Base-by-base conservation (phyloP, 37 sponge, comb jelly and placozoan genomes). In the Geodia barretti region DNA sequence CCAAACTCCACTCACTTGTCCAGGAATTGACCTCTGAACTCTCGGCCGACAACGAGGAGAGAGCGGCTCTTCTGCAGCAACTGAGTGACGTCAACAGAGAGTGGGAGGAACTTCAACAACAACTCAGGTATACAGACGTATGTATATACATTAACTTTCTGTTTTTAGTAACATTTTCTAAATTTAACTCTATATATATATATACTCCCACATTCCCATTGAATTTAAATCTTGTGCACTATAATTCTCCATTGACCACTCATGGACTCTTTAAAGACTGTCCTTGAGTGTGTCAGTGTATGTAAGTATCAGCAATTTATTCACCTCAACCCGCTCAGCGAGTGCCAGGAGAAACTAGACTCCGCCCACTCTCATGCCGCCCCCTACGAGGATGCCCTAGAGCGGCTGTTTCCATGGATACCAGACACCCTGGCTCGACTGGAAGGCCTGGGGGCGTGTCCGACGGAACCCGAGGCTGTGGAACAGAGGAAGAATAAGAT, bases 381-480 rank as follows among this genome's bases (percentile, higher is more conserved):
- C 23, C 47, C 69, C 25, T 69, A 77, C 65, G 91, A 91, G 74
- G 76, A 63, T 17, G 78, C 76, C 28, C 41, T 66, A 42, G 62
- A 65, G 2, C 60, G 68, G 31, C 68, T 91, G 68, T 17, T 28
- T 38, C 71, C 76, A 0, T 91, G 91, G 92, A 62, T 92, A 4
- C 72, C 72, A 33, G 32, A 67, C 8, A 62, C 81, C 3, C 41
- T 83, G 59, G 59, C 73, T 21, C 75, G 30, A 7, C 41, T 80
- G 38, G 75, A 76, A 24, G 75, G 39, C 34, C 37, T 87, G 60
- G 64, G 75, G 32, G 43, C 82, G 1, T 59, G 78, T 37, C 91
- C 91, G 25, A 33, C 83, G 37, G 91, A 91, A 4, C 78, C 81
- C 14, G 73, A 86, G 19, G 60, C 74, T 1, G 78, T 91, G 31